Evolutionary conservation across 1,140 invertebrate genomes (phyloP).

Genomic region (Gyrodactylus salaris): DNA sequence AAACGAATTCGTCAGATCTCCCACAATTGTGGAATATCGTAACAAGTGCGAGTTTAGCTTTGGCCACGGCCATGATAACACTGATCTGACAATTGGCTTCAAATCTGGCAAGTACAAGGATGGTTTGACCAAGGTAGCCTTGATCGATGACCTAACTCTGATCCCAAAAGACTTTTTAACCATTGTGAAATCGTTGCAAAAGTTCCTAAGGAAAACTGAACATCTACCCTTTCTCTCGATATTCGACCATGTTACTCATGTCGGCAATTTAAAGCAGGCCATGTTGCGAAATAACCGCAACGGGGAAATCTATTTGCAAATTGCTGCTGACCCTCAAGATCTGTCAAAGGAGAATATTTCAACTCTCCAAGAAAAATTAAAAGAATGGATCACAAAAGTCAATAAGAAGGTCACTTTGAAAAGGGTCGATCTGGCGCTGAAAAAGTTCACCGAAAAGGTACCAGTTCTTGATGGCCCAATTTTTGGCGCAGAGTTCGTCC

Average conservation of each 20-base stretch:
- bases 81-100: neutral
- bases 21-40: neutral
- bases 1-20: neutral
- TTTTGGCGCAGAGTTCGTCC: neutral
- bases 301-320: neutral
- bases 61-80: neutral
- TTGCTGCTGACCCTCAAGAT: neutral
- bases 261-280: neutral
- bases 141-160: neutral
- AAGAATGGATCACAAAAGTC: neutral
- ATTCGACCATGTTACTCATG: neutral
- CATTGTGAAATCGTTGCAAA: neutral
- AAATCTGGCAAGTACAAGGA: neutral
- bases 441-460: neutral
- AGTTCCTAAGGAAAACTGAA: neutral
- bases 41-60: neutral
- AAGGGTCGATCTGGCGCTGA: neutral
- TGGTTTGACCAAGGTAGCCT: neutral
- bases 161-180: neutral
- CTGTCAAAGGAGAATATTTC: neutral
- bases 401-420: neutral
- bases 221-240: neutral
- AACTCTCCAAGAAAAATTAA: neutral
- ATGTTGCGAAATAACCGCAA: neutral
- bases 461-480: neutral